Evolutionary conservation across 2,888 invertebrate genomes (phyloP), one percentile per base, ranked within the genome.

Genomic region (Macrostomum cliftonense): DNA sequence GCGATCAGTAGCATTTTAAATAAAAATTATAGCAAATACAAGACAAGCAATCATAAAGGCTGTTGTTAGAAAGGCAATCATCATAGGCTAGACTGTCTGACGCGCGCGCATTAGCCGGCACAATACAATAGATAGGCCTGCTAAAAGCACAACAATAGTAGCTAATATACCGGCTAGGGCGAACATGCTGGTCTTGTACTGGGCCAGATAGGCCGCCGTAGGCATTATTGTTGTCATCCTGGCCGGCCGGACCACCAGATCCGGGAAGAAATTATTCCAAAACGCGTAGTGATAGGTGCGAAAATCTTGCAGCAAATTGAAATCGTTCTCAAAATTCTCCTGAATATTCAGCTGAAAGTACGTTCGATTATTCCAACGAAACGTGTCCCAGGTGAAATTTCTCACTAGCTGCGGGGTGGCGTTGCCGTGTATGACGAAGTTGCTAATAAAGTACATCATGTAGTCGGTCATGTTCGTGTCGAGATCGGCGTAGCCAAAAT

Each of bases 381-480:
- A 67, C 21, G 65, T 61, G 20, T 60, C 55, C 68, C 68, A 69
- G 0, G 63, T 60, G 1, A 61, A 52, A 47, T 67, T 65, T 14
- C 56, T 37, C 16, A 53, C 38, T 13, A 50, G 12, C 17, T 43
- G 37, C 9, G 50, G 50, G 4, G 50, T 50, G 28, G 51, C 50
- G 20, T 51, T 50, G 16, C 73, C 72, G 47, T 63, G 62, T 47
- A 63, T 60, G 11, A 67, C 68, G 57, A 74, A 73, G 57, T 73
- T 72, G 7, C 67, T 65, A 59, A 68, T 67, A 52, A 72, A 55
- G 46, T 63, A 63, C 62, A 74, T 73, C 65, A 73, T 70, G 54
- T 69, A 67, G 54, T 73, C 68, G 43, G 72, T 71, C 53, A 74
- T 70, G 55, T 72, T 70, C 50, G 67, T 62, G 57, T 74, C 74